Evolutionary conservation across 2,113 vertebrate species (phyloP), one percentile per base, ranked within the genome.

Genomic region (Epinephelus lanceolatus): DNA sequence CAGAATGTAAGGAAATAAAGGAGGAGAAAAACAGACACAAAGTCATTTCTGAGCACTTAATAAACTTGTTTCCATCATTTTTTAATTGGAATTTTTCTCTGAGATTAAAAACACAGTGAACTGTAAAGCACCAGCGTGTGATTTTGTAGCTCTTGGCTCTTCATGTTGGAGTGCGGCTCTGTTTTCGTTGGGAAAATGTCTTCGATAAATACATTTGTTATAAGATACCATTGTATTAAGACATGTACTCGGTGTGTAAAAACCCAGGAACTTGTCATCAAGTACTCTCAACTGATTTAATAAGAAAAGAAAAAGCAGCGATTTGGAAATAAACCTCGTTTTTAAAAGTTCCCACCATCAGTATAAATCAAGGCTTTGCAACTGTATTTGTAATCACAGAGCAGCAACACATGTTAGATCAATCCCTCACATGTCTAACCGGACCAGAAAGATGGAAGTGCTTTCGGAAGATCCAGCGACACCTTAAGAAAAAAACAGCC

Each of bases 351-450:
- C 90, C 79, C 84, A 88, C 72, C 66, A 13, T 75, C 61, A 7
- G 52, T 60, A 42, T 2, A 25, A 85, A 87, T 79, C 77, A 47
- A 56, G 33, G 27, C 52, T 49, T 65, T 33, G 72, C 78, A 17
- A 87, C 89, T 93, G 89, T 37, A 27, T 86, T 88, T 88, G 80
- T 86, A 88, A 93, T 93, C 91, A 88, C 79, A 1, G 56, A 30
- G 68, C 71, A 68, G 84, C 78, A 76, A 62, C 91, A 92, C 86
- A 91, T 92, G 89, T 76, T 89, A 57, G 65, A 91, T 88, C 88
- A 49, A 88, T 94, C 86, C 55, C 9, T 85, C 76, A 68, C 75
- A 80, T 70, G 71, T 47, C 59, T 27, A 81, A 79, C 71, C 53
- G 1, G 37, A 83, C 63, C 83, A 60, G 77, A 87, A 79, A 82